These are phyloP conservation scores for Nothocercus nigrocapillus DNA, from an alignment of 2,113 vertebrate genomes.

Conservation along the genomic window DNA sequence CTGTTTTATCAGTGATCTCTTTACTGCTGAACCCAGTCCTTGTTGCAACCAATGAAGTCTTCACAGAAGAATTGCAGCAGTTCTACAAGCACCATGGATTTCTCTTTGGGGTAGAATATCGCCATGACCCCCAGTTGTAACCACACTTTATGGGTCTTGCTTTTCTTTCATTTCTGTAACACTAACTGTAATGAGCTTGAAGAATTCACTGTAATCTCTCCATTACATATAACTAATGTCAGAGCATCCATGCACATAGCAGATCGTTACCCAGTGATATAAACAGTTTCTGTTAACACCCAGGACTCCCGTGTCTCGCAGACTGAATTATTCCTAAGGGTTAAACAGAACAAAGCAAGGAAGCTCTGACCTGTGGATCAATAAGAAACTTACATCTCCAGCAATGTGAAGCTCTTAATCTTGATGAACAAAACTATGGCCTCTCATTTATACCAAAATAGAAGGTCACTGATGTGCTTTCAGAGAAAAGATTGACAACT, in stretches of 20 bases:
- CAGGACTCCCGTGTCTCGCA: not conserved
- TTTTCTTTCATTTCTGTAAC: not conserved
- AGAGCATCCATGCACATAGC: not conserved
- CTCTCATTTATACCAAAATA: slow-evolving; percentile 70
- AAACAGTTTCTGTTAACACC: slow-evolving; percentile 31
- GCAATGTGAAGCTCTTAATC: slow-evolving; percentile 51
- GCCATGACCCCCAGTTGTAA: not conserved
- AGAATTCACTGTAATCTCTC: not conserved
- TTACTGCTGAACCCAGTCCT: not conserved
- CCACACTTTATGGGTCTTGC: not conserved
- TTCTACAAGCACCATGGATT: not conserved
- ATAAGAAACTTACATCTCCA: slow-evolving; percentile 57
- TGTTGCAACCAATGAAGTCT: not conserved
- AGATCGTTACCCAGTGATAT: slow-evolving; percentile 23
- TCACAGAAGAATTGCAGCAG: not conserved
- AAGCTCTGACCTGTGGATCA: slow-evolving; percentile 62
- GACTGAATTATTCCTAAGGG: slow-evolving; percentile 55
- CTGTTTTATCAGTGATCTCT: not conserved
- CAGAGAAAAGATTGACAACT: slow-evolving; percentile 56
- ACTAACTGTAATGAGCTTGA: not conserved
- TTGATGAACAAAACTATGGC: slow-evolving; percentile 54
- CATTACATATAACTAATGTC: not conserved
- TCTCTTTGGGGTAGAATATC: not conserved
- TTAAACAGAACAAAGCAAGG: slow-evolving; percentile 59
- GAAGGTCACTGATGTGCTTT: slow-evolving; percentile 68